Conservation (phyloP, 2,888 invertebrate species). For the Folsomia manolachei region DNA sequence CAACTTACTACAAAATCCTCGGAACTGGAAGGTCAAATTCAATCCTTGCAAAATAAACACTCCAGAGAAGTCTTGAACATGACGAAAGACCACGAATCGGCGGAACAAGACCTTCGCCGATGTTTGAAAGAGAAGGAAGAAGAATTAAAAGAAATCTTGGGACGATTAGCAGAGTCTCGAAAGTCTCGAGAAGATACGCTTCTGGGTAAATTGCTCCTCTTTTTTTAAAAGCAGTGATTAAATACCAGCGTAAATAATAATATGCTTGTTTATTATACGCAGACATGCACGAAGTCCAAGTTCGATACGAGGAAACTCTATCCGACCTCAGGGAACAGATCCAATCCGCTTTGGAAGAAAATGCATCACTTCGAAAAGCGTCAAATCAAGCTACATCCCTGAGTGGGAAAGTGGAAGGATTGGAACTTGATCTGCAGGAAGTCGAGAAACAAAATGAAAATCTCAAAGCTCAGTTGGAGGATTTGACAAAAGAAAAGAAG, state of each 20-base stretch:
- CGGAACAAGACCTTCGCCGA: not conserved
- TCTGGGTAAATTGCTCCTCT: not conserved
- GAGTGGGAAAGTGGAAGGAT: conserved; percentile 21
- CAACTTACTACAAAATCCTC: not conserved
- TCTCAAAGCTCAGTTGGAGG: conserved; percentile 10
- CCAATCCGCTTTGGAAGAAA: conserved; percentile 2
- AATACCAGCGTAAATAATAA: too few relatives aligned
- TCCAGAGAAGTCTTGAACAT: conserved; percentile 2
- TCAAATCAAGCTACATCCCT: conserved; percentile 15
- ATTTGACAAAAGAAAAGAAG: conserved; percentile 16
- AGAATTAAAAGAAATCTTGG: conserved; percentile 14
- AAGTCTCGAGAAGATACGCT: conserved; percentile 21
- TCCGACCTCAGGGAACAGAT: not conserved
- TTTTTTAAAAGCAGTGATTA: too few relatives aligned
- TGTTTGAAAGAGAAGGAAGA: conserved; percentile 10
- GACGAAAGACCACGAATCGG: not conserved
- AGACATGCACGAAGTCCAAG: not conserved
- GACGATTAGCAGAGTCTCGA: conserved; percentile 27
- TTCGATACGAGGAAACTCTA: not conserved
- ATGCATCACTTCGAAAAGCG: conserved; percentile 18
- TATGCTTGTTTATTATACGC: too few relatives aligned
- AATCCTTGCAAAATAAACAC: conserved; percentile 10
- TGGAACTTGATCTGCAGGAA: conserved; percentile 24
- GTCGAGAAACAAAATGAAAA: conserved; percentile 19
- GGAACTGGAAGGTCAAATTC: conserved; percentile 11